Conservation (phyloP, 2,113 vertebrate genomes). For the Heptranchias perlo region DNA sequence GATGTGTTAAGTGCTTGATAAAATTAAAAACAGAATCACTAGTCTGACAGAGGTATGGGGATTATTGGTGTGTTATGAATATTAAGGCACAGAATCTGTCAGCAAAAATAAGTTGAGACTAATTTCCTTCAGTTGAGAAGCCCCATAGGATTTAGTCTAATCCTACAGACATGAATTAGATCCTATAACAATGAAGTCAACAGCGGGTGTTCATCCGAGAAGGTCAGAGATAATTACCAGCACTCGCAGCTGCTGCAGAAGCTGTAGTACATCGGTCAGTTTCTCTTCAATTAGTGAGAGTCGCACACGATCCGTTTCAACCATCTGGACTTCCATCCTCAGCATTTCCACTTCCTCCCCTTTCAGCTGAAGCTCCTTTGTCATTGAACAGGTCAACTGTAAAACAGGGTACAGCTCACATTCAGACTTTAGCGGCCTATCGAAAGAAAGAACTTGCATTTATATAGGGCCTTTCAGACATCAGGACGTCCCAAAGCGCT, state of each 20-base stretch:
- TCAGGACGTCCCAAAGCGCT: neutral
- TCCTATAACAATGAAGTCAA: neutral
- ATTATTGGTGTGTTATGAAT: neutral
- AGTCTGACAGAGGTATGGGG: neutral
- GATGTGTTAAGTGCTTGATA: neutral
- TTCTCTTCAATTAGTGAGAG: conserved; percentile 57
- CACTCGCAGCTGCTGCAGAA: conserved; percentile 55
- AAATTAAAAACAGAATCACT: neutral
- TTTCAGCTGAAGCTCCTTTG: conserved; percentile 43
- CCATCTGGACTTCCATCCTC: conserved; percentile 37
- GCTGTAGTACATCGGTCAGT: conserved; percentile 52
- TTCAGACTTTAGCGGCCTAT: no score
- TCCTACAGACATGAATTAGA: neutral
- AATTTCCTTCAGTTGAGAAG: neutral
- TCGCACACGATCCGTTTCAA: conserved; percentile 47
- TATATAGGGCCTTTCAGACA: neutral
- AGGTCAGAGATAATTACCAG: conserved; percentile 47
- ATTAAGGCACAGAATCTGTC: neutral
- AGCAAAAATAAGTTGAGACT: neutral
- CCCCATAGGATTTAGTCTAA: neutral
- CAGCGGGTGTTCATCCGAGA: neutral
- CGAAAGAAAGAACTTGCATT: neutral
- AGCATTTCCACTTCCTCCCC: conserved; percentile 44
- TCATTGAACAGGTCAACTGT: conserved; percentile 35
- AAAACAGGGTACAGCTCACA: neutral